Conservation (phyloP, 1,140 invertebrate species). For the Dendrolimus punctatus region DNA sequence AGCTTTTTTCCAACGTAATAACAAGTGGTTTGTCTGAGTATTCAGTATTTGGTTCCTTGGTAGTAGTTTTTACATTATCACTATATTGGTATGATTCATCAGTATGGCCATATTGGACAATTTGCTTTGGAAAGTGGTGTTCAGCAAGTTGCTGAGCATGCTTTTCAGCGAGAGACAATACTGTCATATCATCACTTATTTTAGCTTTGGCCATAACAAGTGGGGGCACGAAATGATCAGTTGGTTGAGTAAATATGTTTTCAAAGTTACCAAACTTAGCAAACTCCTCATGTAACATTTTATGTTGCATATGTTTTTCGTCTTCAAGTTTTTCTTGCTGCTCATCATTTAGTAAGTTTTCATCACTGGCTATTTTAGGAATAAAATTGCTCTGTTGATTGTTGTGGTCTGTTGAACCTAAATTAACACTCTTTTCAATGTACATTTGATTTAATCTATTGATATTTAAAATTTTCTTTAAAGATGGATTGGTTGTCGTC, state of each 20-base stretch:
- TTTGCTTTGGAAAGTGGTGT: slow-evolving; percentile 29
- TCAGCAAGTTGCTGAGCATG: slow-evolving; percentile 56
- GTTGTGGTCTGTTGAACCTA: slow-evolving; percentile 31
- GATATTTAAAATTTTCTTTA: slow-evolving; percentile 13
- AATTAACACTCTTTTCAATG: slow-evolving; percentile 33
- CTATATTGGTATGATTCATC: slow-evolving; percentile 11
- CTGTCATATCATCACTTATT: slow-evolving; percentile 66
- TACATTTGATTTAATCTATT: slow-evolving; percentile 23
- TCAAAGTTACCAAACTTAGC: slow-evolving; percentile 52
- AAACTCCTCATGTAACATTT: slow-evolving; percentile 52
- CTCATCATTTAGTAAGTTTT: slow-evolving; percentile 32
- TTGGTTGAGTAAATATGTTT: slow-evolving; percentile 65
- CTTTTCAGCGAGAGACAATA: slow-evolving; percentile 65
- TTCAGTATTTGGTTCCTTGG: slow-evolving; percentile 6
- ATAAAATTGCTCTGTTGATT: slow-evolving; percentile 50
- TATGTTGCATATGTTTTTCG: slow-evolving; percentile 53
- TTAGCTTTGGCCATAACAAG: slow-evolving; percentile 70
- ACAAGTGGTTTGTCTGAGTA: slow-evolving; percentile 8
- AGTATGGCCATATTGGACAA: slow-evolving; percentile 17
- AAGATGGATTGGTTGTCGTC: slow-evolving; percentile 13
- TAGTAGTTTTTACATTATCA: slow-evolving; percentile 10
- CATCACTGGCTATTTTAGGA: slow-evolving; percentile 29
- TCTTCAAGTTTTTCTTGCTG: slow-evolving; percentile 45
- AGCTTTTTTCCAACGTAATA: slow-evolving; percentile 18
- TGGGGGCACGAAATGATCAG: slow-evolving; percentile 68